Percentiles rank a stretch among this genome's conserved stretches.
phyloP scores from a whole-genome alignment of 2,888 invertebrate genomes.

The Cataglyphis albicans region DNA sequence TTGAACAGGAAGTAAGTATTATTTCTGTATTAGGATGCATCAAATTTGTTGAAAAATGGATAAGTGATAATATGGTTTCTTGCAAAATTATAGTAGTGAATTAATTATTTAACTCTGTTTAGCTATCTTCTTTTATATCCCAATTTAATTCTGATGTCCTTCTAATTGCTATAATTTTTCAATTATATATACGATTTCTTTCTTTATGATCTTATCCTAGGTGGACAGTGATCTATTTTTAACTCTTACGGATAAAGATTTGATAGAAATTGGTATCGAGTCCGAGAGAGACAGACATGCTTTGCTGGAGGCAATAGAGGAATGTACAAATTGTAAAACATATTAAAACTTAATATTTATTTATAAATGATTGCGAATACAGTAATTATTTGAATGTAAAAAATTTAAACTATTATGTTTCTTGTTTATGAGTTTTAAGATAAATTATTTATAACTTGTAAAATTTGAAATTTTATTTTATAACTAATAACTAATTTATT shows the following conservation, averaged over 20 bases:
- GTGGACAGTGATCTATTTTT: slow-evolving; percentile 83
- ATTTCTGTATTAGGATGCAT: background rate
- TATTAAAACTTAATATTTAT: slow-evolving; percentile 45
- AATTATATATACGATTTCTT: background rate
- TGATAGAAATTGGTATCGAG: slow-evolving; percentile 82
- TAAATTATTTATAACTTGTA: slow-evolving; percentile 6
- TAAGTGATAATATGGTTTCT: background rate
- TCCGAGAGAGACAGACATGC: slow-evolving; percentile 76
- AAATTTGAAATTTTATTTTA: background rate
- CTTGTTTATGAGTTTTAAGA: slow-evolving; percentile 12
- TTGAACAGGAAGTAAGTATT: slow-evolving; percentile 81
- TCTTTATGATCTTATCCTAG: slow-evolving; percentile 69
- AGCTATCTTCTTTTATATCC: background rate
- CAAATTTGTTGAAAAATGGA: background rate
- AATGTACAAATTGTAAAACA: slow-evolving; percentile 64
- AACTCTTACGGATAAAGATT: slow-evolving; percentile 79
- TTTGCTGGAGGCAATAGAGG: slow-evolving; percentile 74
- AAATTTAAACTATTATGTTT: slow-evolving; percentile 16
- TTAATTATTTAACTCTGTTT: background rate
- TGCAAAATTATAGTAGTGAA: background rate
- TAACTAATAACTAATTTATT: background rate
- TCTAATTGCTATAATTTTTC: background rate
- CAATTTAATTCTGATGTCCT: background rate
- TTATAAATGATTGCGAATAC: background rate
- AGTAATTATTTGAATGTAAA: slow-evolving; percentile 29